Percentiles rank a stretch among this genome's conserved stretches.
Evolutionary conservation across 2,113 vertebrate genomes (phyloP).

Genomic region (Corynorhinus townsendii): DNA sequence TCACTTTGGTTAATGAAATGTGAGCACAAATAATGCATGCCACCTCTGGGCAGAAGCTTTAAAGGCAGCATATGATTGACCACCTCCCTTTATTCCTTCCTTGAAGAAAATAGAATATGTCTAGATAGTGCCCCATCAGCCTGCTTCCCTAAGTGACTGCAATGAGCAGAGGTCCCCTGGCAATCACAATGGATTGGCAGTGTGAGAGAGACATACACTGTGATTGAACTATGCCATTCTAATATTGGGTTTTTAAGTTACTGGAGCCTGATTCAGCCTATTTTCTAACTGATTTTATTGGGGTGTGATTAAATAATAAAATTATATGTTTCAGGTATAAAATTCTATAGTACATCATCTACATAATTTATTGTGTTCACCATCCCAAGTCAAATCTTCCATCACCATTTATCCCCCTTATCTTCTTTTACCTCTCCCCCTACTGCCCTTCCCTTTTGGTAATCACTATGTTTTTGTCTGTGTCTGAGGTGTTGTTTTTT

Average conservation of each 20-base stretch:
- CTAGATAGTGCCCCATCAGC: not conserved
- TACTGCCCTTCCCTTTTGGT: not conserved
- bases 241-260: not conserved
- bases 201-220: not conserved
- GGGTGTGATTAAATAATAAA: not conserved
- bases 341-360: not conserved
- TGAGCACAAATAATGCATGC: not conserved
- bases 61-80: not conserved
- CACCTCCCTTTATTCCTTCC: not conserved
- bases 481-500: no score
- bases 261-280: not conserved
- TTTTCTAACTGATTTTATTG: not conserved
- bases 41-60: not conserved
- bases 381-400: not conserved
- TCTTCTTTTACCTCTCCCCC: not conserved
- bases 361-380: not conserved
- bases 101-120: not conserved
- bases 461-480: not conserved
- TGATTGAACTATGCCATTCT: not conserved
- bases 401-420: not conserved
- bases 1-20: conserved; percentile 7
- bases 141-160: not conserved
- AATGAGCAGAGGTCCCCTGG: not conserved
- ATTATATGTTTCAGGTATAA: not conserved
- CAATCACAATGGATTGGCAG: not conserved